phyloP scores from a whole-genome alignment of 2,888 invertebrate genomes.

The Orthonevra nobilis region DNA sequence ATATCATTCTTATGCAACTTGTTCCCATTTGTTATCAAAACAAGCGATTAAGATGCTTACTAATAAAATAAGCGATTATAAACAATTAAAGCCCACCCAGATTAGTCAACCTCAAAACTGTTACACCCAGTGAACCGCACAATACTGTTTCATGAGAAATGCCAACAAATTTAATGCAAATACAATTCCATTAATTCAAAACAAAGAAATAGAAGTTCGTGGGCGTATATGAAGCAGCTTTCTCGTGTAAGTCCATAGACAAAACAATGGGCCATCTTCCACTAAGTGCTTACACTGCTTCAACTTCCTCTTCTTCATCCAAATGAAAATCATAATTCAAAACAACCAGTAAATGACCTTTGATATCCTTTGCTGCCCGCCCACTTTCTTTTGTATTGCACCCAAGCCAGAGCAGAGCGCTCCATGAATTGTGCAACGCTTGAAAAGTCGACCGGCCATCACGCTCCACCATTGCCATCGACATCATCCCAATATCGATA shows the following conservation, averaged over 20 bases:
- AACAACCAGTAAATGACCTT: constrained; percentile 63
- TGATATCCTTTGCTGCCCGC: constrained; percentile 62
- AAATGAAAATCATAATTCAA: constrained; percentile 65
- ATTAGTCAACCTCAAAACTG: no score
- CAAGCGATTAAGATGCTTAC: no score
- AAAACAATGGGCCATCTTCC: constrained; percentile 60
- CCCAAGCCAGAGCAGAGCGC: background rate
- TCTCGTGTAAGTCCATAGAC: constrained; percentile 57
- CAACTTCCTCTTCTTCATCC: constrained; percentile 37
- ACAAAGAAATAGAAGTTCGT: constrained; percentile 54
- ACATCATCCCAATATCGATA: constrained; percentile 45
- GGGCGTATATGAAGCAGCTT: constrained; percentile 66
- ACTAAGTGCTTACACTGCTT: constrained; percentile 48
- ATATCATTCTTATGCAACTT: no score
- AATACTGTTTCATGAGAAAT: constrained; percentile 41
- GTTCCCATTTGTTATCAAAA: no score
- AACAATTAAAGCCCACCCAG: no score
- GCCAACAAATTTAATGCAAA: constrained; percentile 26
- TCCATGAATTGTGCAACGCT: constrained; percentile 44
- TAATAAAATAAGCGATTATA: no score
- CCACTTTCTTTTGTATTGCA: constrained; percentile 44
- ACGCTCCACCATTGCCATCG: constrained; percentile 32
- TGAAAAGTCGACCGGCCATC: constrained; percentile 62
- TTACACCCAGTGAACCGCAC: no score
- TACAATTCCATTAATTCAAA: background rate